Evolutionary conservation across 2,113 vertebrate species (phyloP).

Genomic region (Anoplopoma fimbria): DNA sequence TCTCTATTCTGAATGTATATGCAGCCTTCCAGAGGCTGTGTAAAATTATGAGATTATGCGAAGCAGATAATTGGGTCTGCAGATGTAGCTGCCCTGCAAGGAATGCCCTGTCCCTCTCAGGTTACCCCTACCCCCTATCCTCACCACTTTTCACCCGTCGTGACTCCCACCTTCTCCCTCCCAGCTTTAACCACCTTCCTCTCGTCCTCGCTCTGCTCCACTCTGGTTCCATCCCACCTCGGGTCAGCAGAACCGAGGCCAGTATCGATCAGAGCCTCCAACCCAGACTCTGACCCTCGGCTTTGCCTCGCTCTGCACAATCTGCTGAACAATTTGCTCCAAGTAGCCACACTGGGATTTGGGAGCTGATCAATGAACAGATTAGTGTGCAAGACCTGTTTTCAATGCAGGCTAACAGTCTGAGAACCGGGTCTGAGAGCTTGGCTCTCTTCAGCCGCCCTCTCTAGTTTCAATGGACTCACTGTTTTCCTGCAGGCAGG

Average conservation of each 20-base stretch:
- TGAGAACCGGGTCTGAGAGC: slow-evolving; percentile 48
- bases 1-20: slow-evolving; percentile 4
- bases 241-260: slow-evolving; percentile 24
- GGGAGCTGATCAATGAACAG: slow-evolving; percentile 34
- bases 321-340: slow-evolving; percentile 21
- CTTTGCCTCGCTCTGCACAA: background rate
- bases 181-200: slow-evolving; percentile 44
- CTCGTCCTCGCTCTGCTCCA: slow-evolving; percentile 4
- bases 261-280: background rate
- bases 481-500: slow-evolving; percentile 60
- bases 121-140: slow-evolving; percentile 74
- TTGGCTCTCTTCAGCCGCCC: slow-evolving; percentile 37
- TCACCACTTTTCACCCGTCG: slow-evolving; percentile 59
- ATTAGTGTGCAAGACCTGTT: slow-evolving; percentile 42
- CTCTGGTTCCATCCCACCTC: slow-evolving; percentile 7
- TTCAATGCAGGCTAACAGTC: slow-evolving; percentile 30
- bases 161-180: slow-evolving; percentile 66
- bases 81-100: slow-evolving; percentile 83
- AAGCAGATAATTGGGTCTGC: slow-evolving; percentile 81
- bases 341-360: slow-evolving; percentile 33
- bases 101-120: slow-evolving; percentile 82
- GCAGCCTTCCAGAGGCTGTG: slow-evolving; percentile 21
- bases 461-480: slow-evolving; percentile 74
- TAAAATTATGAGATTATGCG: slow-evolving; percentile 78
- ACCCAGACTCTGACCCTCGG: background rate